Base-by-base conservation (phyloP, 2,113 vertebrate genomes). In the Oncorhynchus masou region DNA sequence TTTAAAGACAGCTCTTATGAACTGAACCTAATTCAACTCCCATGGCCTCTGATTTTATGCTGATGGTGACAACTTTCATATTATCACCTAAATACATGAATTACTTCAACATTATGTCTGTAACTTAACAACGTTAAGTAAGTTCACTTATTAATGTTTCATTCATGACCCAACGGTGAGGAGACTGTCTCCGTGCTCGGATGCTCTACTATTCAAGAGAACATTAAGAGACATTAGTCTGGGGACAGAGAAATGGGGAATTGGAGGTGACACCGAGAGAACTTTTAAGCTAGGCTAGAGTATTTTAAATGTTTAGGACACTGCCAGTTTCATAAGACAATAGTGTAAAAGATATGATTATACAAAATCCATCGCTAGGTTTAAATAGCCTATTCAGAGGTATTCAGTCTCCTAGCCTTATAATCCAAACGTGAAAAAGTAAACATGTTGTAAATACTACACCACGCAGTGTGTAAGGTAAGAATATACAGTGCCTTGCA, bases 201-300 rank as follows among this genome's bases (percentile, higher is more conserved):
- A 69, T 75, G 76, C 31, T 69, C 57, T 71, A 62, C 59, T 71
- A 67, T 68, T 19, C 16, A 16, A 31, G 27, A 24, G 81, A 81
- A 54, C 64, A 69, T 75, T 34, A 13, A 31, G 74, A 73, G 72
- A 48, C 68, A 74, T 81, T 69, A 67, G 68, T 76, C 72, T 54
- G 45, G 51, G 64, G 54, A 20, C 9, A 24, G 12, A 13, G 34
- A 29, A 54, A 54, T 79, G 79, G 75, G 74, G 74, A 75, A 84
- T 77, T 12, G 2, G 25, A 78, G 57, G 75, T 77, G 81, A 81
- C 83, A 79, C 78, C 74, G 69, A 78, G 71, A 69, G 45, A 3
- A 45, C 51, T 2, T 54, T 54, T 3, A 19, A 54, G 15, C 51
- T 5, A 62, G n/a, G 8, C 59, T 62, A 62, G 5, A 62, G 6